Percentiles rank a stretch among this genome's conserved stretches.
Conservation (phyloP, 1,140 invertebrate species). For the Drosophila pseudoananassae region DNA sequence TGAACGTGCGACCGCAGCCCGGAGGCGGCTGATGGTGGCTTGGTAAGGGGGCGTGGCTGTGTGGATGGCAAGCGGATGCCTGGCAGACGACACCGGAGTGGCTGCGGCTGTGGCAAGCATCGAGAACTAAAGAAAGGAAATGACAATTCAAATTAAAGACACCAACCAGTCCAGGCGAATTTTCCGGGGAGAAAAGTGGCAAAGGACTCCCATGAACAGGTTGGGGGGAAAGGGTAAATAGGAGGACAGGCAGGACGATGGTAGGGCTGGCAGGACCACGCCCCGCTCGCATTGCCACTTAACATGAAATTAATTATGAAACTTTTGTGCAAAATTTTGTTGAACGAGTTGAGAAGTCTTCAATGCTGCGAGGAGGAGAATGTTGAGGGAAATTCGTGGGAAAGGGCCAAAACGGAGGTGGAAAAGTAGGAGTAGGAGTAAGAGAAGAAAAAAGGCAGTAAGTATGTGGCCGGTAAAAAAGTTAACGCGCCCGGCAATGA, state of each 20-base stretch:
- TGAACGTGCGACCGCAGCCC: slow-evolving; percentile 60
- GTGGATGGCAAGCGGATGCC: slow-evolving; percentile 43
- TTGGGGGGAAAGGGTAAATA: not conserved
- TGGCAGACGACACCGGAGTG: slow-evolving; percentile 53
- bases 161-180: slow-evolving; percentile 36
- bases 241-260: not conserved
- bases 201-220: not conserved
- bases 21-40: not conserved
- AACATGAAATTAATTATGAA: slow-evolving; percentile 83
- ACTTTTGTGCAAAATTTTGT: slow-evolving; percentile 82
- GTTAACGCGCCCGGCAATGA: slow-evolving; percentile 63
- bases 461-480: slow-evolving; percentile 60
- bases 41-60: slow-evolving; percentile 19
- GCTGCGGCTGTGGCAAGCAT: slow-evolving; percentile 16
- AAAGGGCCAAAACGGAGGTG: slow-evolving; percentile 1
- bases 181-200: not conserved
- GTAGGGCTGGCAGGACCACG: slow-evolving; percentile 26
- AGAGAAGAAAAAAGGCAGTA: slow-evolving; percentile 14
- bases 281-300: slow-evolving; percentile 74
- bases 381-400: not conserved
- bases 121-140: slow-evolving; percentile 74
- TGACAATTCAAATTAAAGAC: slow-evolving; percentile 82
- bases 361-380: slow-evolving; percentile 40
- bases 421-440: too few species aligned
- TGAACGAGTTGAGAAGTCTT: slow-evolving; percentile 76